A percentile compares a stretch with the other conserved stretches of the same genome.
Conservation (phyloP, 92 coral and sea anemone genomes). For the Epizoanthus illoricatus region DNA sequence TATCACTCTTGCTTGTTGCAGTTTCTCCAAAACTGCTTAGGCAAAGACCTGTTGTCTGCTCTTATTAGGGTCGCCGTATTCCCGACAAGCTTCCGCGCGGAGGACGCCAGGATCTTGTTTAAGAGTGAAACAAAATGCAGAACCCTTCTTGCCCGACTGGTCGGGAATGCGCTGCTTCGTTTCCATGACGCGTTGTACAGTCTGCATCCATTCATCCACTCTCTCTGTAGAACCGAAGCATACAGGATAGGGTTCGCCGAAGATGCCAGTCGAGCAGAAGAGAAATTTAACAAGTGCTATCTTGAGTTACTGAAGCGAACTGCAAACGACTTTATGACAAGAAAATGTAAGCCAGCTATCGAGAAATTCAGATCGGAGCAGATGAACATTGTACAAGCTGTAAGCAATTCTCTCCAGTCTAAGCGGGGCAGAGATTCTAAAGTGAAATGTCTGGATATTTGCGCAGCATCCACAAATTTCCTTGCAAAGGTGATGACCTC, state of each 20-base stretch:
- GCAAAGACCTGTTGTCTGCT: conserved; percentile 40
- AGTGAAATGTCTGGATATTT: conserved; percentile 50
- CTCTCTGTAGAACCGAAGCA: conserved; percentile 56
- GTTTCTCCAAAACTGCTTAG: conserved; percentile 55
- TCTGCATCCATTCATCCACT: conserved; percentile 69
- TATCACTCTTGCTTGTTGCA: conserved; percentile 37
- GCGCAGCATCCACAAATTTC: conserved; percentile 38
- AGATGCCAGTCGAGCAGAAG: conserved; percentile 39
- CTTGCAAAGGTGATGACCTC: conserved; percentile 53
- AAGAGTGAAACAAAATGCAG: conserved; percentile 30
- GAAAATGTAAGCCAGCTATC: conserved; percentile 38
- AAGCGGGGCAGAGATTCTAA: conserved; percentile 23
- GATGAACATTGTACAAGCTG: conserved; percentile 51
- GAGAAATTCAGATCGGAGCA: conserved; percentile 23
- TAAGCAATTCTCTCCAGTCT: conserved; percentile 16
- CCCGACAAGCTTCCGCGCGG: conserved; percentile 55
- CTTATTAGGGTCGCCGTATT: conserved; percentile 59
- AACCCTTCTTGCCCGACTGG: conserved; percentile 31
- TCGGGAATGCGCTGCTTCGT: conserved; percentile 63
- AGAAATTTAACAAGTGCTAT: conserved; percentile 20
- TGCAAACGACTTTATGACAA: conserved; percentile 46
- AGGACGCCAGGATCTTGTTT: conserved; percentile 61
- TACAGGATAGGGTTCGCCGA: conserved; percentile 22
- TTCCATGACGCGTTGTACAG: conserved; percentile 53
- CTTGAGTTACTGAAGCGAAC: conserved; percentile 35